Percentiles rank a stretch among this genome's conserved stretches.
Conservation (phyloP, 2,797 vertebrate genomes). For the Liparis tanakae region DNA sequence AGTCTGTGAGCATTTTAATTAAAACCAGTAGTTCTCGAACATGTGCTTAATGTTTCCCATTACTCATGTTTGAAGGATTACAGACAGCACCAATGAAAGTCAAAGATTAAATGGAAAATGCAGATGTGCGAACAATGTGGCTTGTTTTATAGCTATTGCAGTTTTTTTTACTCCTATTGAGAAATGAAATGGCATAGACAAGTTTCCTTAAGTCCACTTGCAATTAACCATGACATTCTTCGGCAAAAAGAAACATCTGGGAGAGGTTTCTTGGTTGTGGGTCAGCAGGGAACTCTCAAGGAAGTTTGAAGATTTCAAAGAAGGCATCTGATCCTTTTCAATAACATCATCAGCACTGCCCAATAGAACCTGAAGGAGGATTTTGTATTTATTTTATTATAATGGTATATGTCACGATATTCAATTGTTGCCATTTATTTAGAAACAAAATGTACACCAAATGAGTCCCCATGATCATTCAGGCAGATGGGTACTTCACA, state of each 20-base stretch:
- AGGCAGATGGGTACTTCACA: constrained; percentile 16
- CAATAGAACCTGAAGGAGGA: constrained; percentile 19
- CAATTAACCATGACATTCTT: constrained; percentile 70
- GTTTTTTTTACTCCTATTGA: constrained; percentile 71
- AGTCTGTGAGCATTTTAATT: constrained; percentile 82
- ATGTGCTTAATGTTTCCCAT: constrained; percentile 89
- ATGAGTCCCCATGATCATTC: constrained; percentile 25
- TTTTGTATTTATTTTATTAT: constrained; percentile 31
- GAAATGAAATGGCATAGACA: constrained; percentile 75
- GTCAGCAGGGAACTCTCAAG: constrained; percentile 34
- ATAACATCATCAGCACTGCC: constrained; percentile 22
- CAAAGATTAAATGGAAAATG: constrained; percentile 88
- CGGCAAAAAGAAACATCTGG: constrained; percentile 43
- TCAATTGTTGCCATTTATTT: constrained; percentile 27
- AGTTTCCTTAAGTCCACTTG: constrained; percentile 65
- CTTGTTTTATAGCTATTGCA: constrained; percentile 80
- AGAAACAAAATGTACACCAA: constrained; percentile 38
- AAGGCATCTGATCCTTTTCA: constrained; percentile 43
- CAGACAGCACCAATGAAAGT: constrained; percentile 88
- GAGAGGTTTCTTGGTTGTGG: constrained; percentile 44
- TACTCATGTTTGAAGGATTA: constrained; percentile 94
- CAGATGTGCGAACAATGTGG: constrained; percentile 87
- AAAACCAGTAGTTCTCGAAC: constrained; percentile 82
- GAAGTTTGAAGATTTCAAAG: constrained; percentile 33
- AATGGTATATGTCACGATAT: constrained; percentile 28